phyloP scores from a whole-genome alignment of 1,140 invertebrate species.

The Arctopsyche grandis region DNA sequence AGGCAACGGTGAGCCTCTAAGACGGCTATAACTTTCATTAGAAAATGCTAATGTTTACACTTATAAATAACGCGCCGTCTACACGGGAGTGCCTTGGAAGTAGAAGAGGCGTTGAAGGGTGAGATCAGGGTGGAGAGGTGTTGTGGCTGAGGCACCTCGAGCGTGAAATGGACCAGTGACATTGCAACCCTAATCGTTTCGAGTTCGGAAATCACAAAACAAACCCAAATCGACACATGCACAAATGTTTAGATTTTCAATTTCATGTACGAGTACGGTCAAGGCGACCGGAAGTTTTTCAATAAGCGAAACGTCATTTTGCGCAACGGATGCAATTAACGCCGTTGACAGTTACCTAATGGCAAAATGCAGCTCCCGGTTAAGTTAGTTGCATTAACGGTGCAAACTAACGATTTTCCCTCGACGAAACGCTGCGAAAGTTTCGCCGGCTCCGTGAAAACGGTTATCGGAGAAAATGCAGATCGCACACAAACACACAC shows the following conservation, averaged over 20 bases:
- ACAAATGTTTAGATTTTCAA: too few relatives aligned
- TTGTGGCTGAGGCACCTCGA: slow-evolving; percentile 33
- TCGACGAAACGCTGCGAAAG: slow-evolving; percentile 25
- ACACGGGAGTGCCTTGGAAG: slow-evolving; percentile 23
- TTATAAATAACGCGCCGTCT: slow-evolving; percentile 54
- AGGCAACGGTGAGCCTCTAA: slow-evolving; percentile 49
- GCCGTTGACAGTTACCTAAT: slow-evolving; percentile 25
- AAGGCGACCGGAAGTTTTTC: neutral
- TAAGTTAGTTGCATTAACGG: slow-evolving; percentile 32
- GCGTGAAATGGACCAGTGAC: slow-evolving; percentile 47
- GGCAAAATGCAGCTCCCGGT: slow-evolving; percentile 12
- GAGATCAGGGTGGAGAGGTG: slow-evolving; percentile 1
- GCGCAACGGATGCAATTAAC: slow-evolving; percentile 15
- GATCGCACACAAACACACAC: slow-evolving; percentile 31
- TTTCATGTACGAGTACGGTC: too few relatives aligned
- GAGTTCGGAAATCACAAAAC: neutral
- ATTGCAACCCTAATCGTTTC: slow-evolving; percentile 42
- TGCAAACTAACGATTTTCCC: slow-evolving; percentile 25
- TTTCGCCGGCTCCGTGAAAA: slow-evolving; percentile 27
- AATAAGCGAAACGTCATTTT: slow-evolving; percentile 25
- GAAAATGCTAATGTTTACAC: slow-evolving; percentile 56
- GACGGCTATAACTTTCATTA: slow-evolving; percentile 55
- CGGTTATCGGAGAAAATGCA: slow-evolving; percentile 41
- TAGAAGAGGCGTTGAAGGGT: slow-evolving; percentile 26
- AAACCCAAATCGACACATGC: too few relatives aligned